Conservation (phyloP, 2,888 invertebrate species). For the Villa cingulata region DNA sequence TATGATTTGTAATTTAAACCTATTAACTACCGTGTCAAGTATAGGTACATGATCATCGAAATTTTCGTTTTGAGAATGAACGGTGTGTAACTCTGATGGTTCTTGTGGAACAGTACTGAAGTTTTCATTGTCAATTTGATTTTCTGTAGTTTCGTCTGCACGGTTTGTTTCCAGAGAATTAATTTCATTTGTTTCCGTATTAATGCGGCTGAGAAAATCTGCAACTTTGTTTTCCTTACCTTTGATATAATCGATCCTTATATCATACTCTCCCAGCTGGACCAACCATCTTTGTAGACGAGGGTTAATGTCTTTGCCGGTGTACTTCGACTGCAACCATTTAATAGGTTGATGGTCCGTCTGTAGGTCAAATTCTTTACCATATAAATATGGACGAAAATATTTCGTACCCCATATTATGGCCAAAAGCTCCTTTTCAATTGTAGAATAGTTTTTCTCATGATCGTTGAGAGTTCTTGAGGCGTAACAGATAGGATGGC, state of each 20-base stretch:
- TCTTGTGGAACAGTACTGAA: neutral
- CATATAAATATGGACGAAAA: conserved; percentile 27
- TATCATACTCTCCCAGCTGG: neutral
- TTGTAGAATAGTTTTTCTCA: conserved; percentile 16
- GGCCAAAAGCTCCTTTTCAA: conserved; percentile 24
- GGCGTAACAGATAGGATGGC: conserved; percentile 18
- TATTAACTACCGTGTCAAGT: conserved; percentile 5
- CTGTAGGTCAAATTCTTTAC: conserved; percentile 15
- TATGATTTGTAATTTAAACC: neutral
- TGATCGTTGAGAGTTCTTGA: conserved; percentile 9
- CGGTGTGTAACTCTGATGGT: conserved; percentile 1
- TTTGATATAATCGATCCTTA: neutral
- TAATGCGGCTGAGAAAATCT: conserved; percentile 4
- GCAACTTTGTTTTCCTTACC: conserved; percentile 7
- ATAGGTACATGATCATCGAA: conserved; percentile 3
- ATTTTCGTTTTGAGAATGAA: conserved; percentile 3
- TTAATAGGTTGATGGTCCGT: conserved; percentile 15
- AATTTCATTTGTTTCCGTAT: neutral
- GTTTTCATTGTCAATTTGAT: neutral
- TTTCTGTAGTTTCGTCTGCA: neutral
- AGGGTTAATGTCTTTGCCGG: conserved; percentile 2
- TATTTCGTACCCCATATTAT: conserved; percentile 24
- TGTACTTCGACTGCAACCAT: conserved; percentile 9
- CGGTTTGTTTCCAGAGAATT: neutral
- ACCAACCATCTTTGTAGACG: neutral